Conservation (phyloP, 2,888 invertebrate genomes). For the Clostera curtula region DNA sequence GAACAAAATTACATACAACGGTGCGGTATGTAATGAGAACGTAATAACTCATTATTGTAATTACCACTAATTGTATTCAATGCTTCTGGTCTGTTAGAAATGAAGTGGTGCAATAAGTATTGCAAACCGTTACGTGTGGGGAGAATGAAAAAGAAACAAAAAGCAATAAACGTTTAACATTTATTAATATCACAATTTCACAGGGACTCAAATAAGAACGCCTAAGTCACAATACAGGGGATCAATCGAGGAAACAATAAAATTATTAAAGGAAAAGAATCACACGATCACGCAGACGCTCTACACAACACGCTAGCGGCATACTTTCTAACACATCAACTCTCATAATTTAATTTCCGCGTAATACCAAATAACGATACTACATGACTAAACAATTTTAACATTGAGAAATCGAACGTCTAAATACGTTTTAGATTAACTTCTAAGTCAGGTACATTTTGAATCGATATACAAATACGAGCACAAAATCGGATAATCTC, state of each 20-base stretch:
- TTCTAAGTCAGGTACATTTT: slow-evolving; percentile 64
- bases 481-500: slow-evolving; percentile 30
- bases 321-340: slow-evolving; percentile 34
- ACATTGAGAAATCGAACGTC: slow-evolving; percentile 37
- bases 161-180: slow-evolving; percentile 44
- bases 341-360: slow-evolving; percentile 23
- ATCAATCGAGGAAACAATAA: slow-evolving; percentile 37
- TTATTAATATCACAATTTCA: slow-evolving; percentile 73
- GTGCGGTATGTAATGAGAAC: slow-evolving; percentile 19
- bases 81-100: slow-evolving; percentile 15
- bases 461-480: slow-evolving; percentile 31
- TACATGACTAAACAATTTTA: slow-evolving; percentile 25
- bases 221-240: slow-evolving; percentile 36
- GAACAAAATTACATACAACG: slow-evolving; percentile 13
- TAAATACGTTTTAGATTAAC: slow-evolving; percentile 36
- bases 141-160: slow-evolving; percentile 12
- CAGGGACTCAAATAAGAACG: slow-evolving; percentile 48
- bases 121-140: background rate
- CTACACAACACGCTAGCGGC: slow-evolving; percentile 20
- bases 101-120: slow-evolving; percentile 4
- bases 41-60: slow-evolving; percentile 22
- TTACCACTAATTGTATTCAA: slow-evolving; percentile 9
- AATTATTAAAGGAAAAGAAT: slow-evolving; percentile 29
- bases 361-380: slow-evolving; percentile 12
- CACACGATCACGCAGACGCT: slow-evolving; percentile 27